Percentiles rank a stretch among this genome's conserved stretches.
Conservation (phyloP, 2,113 vertebrate genomes). For the Larimichthys crocea region DNA sequence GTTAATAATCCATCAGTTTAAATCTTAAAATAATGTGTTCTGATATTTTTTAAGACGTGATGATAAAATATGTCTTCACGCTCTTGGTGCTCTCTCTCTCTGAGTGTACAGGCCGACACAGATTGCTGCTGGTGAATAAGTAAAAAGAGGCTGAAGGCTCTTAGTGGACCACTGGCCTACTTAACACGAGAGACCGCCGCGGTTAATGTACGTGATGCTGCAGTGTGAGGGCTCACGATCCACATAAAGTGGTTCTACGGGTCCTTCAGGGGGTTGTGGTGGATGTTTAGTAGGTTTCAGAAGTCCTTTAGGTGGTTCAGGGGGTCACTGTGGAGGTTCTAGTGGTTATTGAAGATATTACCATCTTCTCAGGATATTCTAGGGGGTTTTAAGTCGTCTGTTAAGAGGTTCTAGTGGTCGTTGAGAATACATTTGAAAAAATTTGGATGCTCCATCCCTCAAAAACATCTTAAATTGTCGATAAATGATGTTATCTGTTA, state of each 20-base stretch:
- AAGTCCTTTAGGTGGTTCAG: neutral
- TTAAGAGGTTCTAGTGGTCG: no score
- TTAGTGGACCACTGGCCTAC: conserved; percentile 51
- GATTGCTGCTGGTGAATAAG: conserved; percentile 67
- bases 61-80: no score
- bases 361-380: neutral
- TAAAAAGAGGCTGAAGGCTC: conserved; percentile 41
- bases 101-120: conserved; percentile 28
- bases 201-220: neutral
- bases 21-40: no score
- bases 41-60: no score
- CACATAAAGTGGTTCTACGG: neutral
- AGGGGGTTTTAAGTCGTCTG: neutral
- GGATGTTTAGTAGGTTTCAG: neutral
- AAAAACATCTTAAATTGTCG: no score
- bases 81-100: neutral
- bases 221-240: neutral
- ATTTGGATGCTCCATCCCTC: no score
- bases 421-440: no score
- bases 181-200: conserved; percentile 9
- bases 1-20: no score
- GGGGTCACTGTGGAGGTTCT: neutral
- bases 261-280: neutral
- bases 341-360: no score
- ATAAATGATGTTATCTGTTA: no score